Base-by-base conservation (phyloP, 2,113 vertebrate species). In the Cygnus atratus region DNA sequence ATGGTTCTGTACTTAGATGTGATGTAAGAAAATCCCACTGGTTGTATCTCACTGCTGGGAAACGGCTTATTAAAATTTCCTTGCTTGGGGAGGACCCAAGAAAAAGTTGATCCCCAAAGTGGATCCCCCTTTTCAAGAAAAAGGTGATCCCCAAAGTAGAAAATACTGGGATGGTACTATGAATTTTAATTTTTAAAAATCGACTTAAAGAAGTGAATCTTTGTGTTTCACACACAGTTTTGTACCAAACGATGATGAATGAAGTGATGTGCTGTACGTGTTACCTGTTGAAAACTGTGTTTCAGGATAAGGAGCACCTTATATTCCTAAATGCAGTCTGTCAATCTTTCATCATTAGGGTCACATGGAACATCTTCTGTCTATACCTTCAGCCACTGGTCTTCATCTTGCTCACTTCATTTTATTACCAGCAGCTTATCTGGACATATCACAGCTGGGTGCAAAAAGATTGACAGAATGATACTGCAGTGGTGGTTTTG, bases 231-330 rank as follows among this genome's bases (percentile, higher is more conserved):
- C 8, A 25, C 1, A 43, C 8, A 67, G 4, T 57, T 80, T 24
- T 58, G 35, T 43, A 46, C 18, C 6, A 61, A 55, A 63, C 2
- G 31, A 33, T 6, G 67, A 44, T 4, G 2, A 26, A 39, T 52
- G 3, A 35, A 77, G 88, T 17, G 4, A 39, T 43, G 26, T 37
- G 14, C 13, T 31, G 55, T 0, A 37, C 0, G 3, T 63, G 7
- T 57, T 0, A 37, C 0, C 3, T 63, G 7, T 57, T 22, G 10
- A 73, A 88, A 84, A 4, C 2, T 61, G 22, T 1, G 2, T 70
- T 83, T 86, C 29, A 58, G 66, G 18, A 7, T 50, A 50, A 78
- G 13, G 4, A 6, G 3, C 68, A 21, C 4, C 11, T 58, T 72
- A 25, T 26, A 12, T 55, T 4, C 10, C 6, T 55, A 7, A 48